Percentiles rank a stretch among this genome's conserved stretches.
Conservation (phyloP, 2,113 vertebrate genomes). For the Gambusia affinis region DNA sequence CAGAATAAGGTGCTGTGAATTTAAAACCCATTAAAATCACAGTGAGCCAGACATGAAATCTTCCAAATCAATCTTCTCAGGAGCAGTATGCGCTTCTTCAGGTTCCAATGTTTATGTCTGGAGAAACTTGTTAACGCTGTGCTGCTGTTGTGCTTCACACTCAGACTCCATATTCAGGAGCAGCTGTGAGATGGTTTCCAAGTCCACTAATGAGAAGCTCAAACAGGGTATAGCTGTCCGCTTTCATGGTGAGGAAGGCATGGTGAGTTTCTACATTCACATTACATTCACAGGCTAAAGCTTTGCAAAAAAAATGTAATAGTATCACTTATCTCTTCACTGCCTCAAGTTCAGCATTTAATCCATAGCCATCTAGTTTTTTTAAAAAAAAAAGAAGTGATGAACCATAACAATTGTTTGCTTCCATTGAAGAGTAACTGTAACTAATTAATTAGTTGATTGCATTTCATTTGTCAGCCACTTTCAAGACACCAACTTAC, state of each 20-base stretch:
- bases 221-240: conserved; percentile 98
- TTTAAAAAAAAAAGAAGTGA: too few relatives aligned
- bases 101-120: not conserved
- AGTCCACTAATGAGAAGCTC: conserved; percentile 95
- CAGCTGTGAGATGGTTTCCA: conserved; percentile 98
- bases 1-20: too few relatives aligned
- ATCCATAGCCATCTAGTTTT: too few relatives aligned
- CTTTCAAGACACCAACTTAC: too few relatives aligned
- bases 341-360: too few relatives aligned
- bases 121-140: not conserved
- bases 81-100: not conserved
- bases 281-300: too few relatives aligned
- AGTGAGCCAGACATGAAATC: not conserved
- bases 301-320: too few relatives aligned
- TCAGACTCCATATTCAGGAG: conserved; percentile 98
- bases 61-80: not conserved
- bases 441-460: too few relatives aligned
- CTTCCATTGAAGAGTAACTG: too few relatives aligned
- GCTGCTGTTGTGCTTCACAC: not conserved
- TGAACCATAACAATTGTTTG: too few relatives aligned
- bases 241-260: conserved; percentile 98
- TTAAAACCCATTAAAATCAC: not conserved
- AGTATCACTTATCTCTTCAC: too few relatives aligned
- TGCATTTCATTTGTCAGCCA: too few relatives aligned
- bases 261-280: conserved; percentile 82